phyloP scores from a whole-genome alignment of 2,797 vertebrate genomes.

The Lithobates pipiens region DNA sequence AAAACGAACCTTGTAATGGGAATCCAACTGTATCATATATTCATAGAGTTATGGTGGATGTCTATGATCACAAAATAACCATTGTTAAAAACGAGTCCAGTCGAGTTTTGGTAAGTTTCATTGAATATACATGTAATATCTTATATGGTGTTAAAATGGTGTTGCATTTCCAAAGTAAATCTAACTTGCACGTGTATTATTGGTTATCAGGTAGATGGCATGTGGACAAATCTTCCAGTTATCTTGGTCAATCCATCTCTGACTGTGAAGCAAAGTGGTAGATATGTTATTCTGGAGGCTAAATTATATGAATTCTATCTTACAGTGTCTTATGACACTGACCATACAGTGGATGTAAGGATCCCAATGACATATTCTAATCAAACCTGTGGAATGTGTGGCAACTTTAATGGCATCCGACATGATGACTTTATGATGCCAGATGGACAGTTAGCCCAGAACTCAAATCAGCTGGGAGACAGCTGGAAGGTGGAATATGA shows the following conservation, averaged over 20 bases:
- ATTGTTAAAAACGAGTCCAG: constrained; percentile 73
- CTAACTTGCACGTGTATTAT: neutral
- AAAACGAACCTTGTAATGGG: constrained; percentile 71
- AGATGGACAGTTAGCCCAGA: constrained; percentile 63
- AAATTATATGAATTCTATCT: constrained; percentile 74
- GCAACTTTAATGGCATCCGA: constrained; percentile 77
- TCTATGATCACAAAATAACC: constrained; percentile 70
- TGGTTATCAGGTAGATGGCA: constrained; percentile 76
- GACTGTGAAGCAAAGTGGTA: constrained; percentile 67
- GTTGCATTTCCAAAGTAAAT: neutral
- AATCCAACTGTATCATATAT: constrained; percentile 71
- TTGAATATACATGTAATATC: neutral
- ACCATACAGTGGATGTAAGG: constrained; percentile 72
- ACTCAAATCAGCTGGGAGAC: constrained; percentile 64
- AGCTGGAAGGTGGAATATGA: constrained; percentile 71
- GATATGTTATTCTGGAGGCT: constrained; percentile 70
- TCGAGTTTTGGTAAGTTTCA: constrained; percentile 78
- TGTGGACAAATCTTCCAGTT: constrained; percentile 79
- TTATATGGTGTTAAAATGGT: neutral
- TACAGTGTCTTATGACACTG: constrained; percentile 70
- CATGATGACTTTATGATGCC: constrained; percentile 72
- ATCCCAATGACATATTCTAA: constrained; percentile 71
- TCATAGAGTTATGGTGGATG: constrained; percentile 74
- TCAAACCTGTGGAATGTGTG: constrained; percentile 79
- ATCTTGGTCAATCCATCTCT: constrained; percentile 64